Conservation (phyloP, 2,797 vertebrate genomes). For the Typhlichthys subterraneus region DNA sequence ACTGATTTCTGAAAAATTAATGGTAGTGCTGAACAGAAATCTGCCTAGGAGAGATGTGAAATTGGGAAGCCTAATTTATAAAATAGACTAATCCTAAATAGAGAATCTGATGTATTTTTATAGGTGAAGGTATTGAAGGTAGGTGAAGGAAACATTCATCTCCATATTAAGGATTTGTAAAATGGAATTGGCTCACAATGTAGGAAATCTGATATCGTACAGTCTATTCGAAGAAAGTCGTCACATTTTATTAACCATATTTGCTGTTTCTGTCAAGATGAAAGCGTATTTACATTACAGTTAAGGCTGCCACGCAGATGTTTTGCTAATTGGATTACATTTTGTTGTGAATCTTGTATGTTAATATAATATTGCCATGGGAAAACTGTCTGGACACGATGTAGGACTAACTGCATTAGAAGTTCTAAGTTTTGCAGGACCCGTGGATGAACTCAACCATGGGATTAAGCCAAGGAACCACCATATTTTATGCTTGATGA, state of each 20-base stretch:
- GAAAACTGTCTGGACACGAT: conserved; percentile 1
- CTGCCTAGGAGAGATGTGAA: background rate
- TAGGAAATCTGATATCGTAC: background rate
- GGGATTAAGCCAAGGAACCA: background rate
- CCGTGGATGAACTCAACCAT: background rate
- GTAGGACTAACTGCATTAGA: background rate
- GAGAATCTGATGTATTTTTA: too few species aligned
- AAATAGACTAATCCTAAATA: too few species aligned
- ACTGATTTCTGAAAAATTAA: background rate
- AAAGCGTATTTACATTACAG: too few species aligned
- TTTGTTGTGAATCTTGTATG: background rate
- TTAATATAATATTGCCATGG: background rate
- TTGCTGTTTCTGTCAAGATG: too few species aligned
- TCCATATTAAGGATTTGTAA: background rate
- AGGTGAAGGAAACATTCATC: background rate
- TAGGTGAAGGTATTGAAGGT: too few species aligned
- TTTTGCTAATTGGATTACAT: too few species aligned
- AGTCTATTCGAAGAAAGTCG: too few species aligned
- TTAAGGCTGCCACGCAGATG: too few species aligned
- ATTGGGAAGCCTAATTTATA: background rate
- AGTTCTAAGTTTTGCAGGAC: conserved; percentile 45
- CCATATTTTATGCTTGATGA: background rate
- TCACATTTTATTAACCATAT: too few species aligned
- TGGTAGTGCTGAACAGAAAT: background rate
- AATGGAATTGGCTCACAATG: background rate